Conservation (phyloP, 2,888 invertebrate genomes). For the Clanis bilineata region DNA sequence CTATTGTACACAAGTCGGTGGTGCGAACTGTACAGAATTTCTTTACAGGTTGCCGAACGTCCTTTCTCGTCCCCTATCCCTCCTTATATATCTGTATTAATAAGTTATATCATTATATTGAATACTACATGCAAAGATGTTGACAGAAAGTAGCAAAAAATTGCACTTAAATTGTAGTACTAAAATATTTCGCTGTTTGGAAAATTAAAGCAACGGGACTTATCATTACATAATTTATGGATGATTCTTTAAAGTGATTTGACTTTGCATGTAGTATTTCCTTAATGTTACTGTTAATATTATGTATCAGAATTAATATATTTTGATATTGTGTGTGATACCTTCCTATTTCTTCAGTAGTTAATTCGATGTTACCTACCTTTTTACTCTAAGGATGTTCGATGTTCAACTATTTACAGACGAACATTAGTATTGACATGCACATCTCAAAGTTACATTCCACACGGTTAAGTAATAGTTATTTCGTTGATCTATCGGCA, state of each 20-base stretch:
- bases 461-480: not conserved
- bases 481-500: no score
- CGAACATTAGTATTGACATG: slow-evolving; percentile 44
- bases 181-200: no score
- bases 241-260: not conserved
- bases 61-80: slow-evolving; percentile 40
- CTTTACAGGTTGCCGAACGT: slow-evolving; percentile 64
- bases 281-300: not conserved
- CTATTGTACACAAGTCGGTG: slow-evolving; percentile 30
- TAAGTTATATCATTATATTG: not conserved
- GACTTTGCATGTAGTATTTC: slow-evolving; percentile 7
- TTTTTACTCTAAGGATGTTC: slow-evolving; percentile 45
- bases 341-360: slow-evolving; percentile 21
- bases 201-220: not conserved
- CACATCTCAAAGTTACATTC: slow-evolving; percentile 34
- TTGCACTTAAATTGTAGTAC: no score
- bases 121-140: slow-evolving; percentile 5
- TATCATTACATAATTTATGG: not conserved
- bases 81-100: slow-evolving; percentile 21
- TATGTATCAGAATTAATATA: not conserved
- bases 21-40: slow-evolving; percentile 45
- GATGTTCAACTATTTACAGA: slow-evolving; percentile 45
- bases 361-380: slow-evolving; percentile 48
- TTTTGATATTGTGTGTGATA: slow-evolving; percentile 4
- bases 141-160: not conserved